These are phyloP conservation scores for Scolanthus callimorphus DNA, from an alignment of 92 coral and sea anemone species.

Conservation along the genomic window DNA sequence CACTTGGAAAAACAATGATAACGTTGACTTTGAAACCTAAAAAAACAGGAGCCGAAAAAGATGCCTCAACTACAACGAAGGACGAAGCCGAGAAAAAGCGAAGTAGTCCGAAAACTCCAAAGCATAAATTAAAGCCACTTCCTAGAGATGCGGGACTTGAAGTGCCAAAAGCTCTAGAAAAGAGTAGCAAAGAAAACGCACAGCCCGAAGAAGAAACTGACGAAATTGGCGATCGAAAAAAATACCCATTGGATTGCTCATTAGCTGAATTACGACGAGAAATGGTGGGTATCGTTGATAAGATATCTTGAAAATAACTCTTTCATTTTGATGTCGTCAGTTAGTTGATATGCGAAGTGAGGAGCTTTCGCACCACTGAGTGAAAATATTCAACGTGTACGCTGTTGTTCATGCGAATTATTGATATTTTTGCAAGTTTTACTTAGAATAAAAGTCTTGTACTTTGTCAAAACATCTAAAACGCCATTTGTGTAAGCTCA, in stretches of 20 bases:
- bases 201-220: constrained; percentile 1
- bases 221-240: constrained; percentile 11
- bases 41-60: neutral
- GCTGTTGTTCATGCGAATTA: neutral
- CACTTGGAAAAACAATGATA: constrained; percentile 6
- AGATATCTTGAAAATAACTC: neutral
- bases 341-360: too few relatives aligned
- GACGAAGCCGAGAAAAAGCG: too few relatives aligned
- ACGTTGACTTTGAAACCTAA: constrained; percentile 11
- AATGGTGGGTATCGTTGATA: constrained; percentile 17
- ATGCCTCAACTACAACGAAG: neutral
- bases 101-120: too few relatives aligned
- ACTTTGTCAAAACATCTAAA: neutral
- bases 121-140: too few relatives aligned
- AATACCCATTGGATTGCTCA: constrained; percentile 23
- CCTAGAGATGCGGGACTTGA: neutral
- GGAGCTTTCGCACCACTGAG: too few relatives aligned
- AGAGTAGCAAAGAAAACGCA: neutral
- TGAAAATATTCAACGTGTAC: neutral
- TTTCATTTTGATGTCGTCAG: neutral
- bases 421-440: neutral
- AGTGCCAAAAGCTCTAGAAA: constrained; percentile 12
- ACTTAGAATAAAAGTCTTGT: too few relatives aligned
- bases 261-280: constrained; percentile 32
- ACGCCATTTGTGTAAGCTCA: too few relatives aligned